phyloP scores from a whole-genome alignment of 2,888 invertebrate species.

The Cynaeus angustus region DNA sequence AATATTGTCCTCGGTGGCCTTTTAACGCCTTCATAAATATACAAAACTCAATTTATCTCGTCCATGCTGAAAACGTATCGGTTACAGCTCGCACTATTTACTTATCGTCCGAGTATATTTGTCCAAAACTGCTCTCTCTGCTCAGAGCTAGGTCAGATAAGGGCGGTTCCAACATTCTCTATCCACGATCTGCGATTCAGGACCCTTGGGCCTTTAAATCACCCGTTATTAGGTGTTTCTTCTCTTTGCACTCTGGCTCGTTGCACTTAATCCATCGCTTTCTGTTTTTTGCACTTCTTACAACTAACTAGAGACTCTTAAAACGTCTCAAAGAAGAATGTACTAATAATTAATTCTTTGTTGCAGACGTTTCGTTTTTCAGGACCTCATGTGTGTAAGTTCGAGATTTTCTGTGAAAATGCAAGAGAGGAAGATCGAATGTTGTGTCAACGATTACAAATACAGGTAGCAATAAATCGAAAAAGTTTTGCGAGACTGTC shows the following conservation, averaged over 20 bases:
- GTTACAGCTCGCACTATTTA: slow-evolving; percentile 33
- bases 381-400: slow-evolving; percentile 1
- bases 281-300: slow-evolving; percentile 8
- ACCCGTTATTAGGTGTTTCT: slow-evolving; percentile 60
- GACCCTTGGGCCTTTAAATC: slow-evolving; percentile 57
- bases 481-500: not conserved
- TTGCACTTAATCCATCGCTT: slow-evolving; percentile 49
- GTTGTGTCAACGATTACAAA: slow-evolving; percentile 13
- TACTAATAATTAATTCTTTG: slow-evolving; percentile 1
- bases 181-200: slow-evolving; percentile 54
- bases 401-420: not conserved
- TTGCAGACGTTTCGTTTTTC: slow-evolving; percentile 8
- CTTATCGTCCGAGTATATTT: slow-evolving; percentile 45
- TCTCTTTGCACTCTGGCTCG: slow-evolving; percentile 48
- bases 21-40: slow-evolving; percentile 22
- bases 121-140: slow-evolving; percentile 27
- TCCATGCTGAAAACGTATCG: slow-evolving; percentile 29
- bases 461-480: slow-evolving; percentile 40
- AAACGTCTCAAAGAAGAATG: not conserved
- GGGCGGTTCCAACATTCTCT: slow-evolving; percentile 39
- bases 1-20: too few relatives aligned
- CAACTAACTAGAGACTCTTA: not conserved
- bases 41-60: slow-evolving; percentile 29
- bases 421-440: not conserved
- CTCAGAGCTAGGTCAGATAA: slow-evolving; percentile 40